A percentile compares a stretch with the other conserved stretches of the same genome.
Conservation (phyloP, 2,888 invertebrate genomes). For the Malthinus flaveolus region DNA sequence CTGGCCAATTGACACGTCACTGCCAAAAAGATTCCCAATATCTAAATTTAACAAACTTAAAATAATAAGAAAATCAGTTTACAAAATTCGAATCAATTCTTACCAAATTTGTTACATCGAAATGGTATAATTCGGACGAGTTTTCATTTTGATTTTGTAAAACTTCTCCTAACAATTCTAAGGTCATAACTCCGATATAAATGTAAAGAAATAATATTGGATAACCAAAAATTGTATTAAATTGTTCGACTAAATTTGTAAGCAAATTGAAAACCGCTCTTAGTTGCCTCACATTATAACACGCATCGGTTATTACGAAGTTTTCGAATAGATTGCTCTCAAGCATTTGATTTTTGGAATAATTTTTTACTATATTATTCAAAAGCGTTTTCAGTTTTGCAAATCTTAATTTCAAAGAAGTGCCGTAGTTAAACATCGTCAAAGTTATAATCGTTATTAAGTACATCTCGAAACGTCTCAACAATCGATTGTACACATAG, state of each 20-base stretch:
- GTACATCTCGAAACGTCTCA: neutral
- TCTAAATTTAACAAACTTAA: neutral
- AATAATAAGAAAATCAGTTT: neutral
- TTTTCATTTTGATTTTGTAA: neutral
- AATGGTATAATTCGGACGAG: neutral
- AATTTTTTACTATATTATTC: neutral
- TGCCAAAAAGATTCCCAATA: conserved; percentile 3
- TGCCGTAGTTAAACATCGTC: neutral
- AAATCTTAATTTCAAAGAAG: neutral
- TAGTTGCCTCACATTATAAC: neutral
- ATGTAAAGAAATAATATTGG: conserved; percentile 2
- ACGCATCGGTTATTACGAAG: neutral
- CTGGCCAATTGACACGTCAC: neutral
- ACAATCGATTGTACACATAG: neutral
- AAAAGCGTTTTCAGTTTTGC: neutral
- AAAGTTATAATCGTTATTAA: neutral
- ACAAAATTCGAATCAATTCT: neutral
- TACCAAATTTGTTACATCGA: neutral
- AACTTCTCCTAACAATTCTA: neutral
- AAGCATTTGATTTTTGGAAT: neutral
- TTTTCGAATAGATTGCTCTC: neutral
- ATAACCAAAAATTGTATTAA: neutral
- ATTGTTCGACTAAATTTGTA: neutral
- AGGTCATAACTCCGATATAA: neutral
- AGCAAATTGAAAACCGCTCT: neutral